phyloP scores from a whole-genome alignment of 2,797 vertebrate genomes.

The Pangasius macronema region DNA sequence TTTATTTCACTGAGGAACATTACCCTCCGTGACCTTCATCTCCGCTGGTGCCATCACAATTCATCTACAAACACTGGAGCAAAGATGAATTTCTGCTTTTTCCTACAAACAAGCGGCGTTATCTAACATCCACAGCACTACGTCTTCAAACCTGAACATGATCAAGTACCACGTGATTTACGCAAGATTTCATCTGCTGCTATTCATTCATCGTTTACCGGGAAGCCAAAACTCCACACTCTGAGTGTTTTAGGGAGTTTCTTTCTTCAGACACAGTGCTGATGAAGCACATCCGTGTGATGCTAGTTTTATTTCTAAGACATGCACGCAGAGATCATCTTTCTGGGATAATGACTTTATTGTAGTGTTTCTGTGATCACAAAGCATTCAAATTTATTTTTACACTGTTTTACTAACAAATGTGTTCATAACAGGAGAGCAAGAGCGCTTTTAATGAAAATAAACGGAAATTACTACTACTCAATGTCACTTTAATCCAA shows the following conservation, averaged over 20 bases:
- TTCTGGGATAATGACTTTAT: not conserved
- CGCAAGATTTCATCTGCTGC: not conserved
- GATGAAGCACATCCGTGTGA: not conserved
- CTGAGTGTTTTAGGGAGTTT: not conserved
- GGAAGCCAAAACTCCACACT: not conserved
- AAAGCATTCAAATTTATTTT: not conserved
- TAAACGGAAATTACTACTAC: not conserved
- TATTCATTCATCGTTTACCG: not conserved
- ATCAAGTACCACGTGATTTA: not conserved
- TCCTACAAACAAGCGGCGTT: not conserved
- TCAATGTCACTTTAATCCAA: not conserved
- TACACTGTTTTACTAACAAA: not conserved
- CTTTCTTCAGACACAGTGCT: not conserved
- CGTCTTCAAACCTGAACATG: not conserved
- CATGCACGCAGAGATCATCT: not conserved
- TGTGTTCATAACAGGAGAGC: not conserved
- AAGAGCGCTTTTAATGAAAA: not conserved
- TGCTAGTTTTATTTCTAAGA: too few relatives aligned
- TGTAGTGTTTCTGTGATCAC: not conserved
- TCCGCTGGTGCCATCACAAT: constrained; percentile 1
- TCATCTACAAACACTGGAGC: not conserved
- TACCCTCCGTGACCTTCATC: not conserved
- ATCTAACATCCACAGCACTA: not conserved
- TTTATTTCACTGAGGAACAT: not conserved
- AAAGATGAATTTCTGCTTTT: not conserved